phyloP scores from a whole-genome alignment of 2,797 vertebrate species.

The Tragopan temminckii region DNA sequence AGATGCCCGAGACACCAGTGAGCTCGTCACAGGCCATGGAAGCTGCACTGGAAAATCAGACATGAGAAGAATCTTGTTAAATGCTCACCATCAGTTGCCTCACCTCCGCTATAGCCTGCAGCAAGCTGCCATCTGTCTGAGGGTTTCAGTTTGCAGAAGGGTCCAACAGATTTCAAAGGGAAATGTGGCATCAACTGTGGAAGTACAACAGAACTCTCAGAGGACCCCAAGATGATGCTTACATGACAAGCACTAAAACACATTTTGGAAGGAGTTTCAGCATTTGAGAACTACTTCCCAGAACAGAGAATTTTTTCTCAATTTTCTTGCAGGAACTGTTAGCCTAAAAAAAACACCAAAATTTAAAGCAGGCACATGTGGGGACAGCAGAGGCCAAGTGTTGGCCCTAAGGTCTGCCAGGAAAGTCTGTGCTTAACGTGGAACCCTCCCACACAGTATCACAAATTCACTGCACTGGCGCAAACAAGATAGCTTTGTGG shows the following conservation, averaged over 20 bases:
- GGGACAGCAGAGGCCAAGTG: not conserved
- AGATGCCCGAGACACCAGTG: constrained; percentile 13
- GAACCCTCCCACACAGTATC: not conserved
- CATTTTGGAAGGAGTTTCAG: not conserved
- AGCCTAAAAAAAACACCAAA: not conserved
- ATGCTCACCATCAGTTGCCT: not conserved
- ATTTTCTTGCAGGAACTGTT: not conserved
- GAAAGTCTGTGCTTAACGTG: not conserved
- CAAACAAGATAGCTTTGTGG: not conserved
- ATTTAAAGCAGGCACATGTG: not conserved
- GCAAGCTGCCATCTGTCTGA: not conserved
- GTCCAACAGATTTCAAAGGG: not conserved
- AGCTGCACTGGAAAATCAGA: constrained; percentile 27
- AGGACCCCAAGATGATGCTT: not conserved
- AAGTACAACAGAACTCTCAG: not conserved
- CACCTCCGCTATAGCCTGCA: not conserved
- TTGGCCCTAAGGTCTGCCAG: not conserved
- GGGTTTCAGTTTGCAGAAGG: not conserved
- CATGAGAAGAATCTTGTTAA: not conserved
- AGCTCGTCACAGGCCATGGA: constrained; percentile 77
- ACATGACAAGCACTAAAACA: not conserved
- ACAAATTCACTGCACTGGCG: not conserved
- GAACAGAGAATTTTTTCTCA: not conserved
- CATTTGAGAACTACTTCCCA: not conserved
- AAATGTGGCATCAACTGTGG: not conserved